phyloP scores from a whole-genome alignment of 2,888 invertebrate genomes.

The Diachrysia chrysitis region DNA sequence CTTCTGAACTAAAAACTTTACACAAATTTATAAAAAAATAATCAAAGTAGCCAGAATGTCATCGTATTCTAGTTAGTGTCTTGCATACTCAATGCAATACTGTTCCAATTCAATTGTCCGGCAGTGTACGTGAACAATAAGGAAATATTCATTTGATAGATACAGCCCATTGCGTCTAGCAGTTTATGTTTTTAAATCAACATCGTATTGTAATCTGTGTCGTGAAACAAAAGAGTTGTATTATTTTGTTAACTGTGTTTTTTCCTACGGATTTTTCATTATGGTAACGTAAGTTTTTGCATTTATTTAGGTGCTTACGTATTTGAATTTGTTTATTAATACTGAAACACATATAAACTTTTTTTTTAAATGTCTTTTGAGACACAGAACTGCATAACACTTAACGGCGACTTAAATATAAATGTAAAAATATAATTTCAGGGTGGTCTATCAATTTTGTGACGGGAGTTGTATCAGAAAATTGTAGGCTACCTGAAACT shows the following conservation, averaged over 20 bases:
- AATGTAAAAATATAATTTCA: too few species aligned
- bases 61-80: neutral
- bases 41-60: neutral
- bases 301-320: neutral
- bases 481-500: too few species aligned
- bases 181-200: slow-evolving; percentile 28
- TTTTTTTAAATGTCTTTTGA: too few species aligned
- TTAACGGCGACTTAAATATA: too few species aligned
- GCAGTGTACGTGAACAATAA: slow-evolving; percentile 24
- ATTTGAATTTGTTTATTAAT: too few species aligned
- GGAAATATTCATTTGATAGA: slow-evolving; percentile 52
- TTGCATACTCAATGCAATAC: slow-evolving; percentile 20
- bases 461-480: too few species aligned
- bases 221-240: neutral
- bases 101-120: slow-evolving; percentile 9
- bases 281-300: slow-evolving; percentile 9
- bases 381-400: too few species aligned
- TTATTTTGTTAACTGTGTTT: neutral
- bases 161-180: slow-evolving; percentile 12
- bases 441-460: too few species aligned
- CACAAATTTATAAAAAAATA: too few species aligned
- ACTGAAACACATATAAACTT: too few species aligned
- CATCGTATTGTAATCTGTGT: slow-evolving; percentile 7
- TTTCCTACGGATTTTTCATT: neutral
- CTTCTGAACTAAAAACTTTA: too few species aligned